phyloP scores from a whole-genome alignment of 2,797 vertebrate genomes.

The Eulemur coronatus region DNA sequence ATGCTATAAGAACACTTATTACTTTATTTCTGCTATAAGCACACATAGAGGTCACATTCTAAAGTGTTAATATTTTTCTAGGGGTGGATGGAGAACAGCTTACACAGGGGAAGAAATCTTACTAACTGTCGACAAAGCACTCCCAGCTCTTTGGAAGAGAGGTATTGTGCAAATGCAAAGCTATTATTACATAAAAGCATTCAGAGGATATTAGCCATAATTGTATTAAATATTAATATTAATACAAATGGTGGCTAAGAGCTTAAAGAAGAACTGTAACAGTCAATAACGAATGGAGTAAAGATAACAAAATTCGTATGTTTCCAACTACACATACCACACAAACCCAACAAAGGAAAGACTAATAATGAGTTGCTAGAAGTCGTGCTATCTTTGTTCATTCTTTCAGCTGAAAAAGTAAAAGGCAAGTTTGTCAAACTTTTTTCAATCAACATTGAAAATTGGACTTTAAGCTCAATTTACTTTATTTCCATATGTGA shows the following conservation, averaged over 20 bases:
- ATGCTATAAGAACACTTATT: neutral
- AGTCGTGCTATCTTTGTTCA: neutral
- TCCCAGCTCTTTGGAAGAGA: neutral
- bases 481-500: neutral
- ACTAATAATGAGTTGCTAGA: slow-evolving; percentile 47
- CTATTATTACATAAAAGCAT: slow-evolving; percentile 63
- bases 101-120: neutral
- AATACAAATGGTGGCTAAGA: slow-evolving; percentile 61
- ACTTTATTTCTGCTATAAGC: slow-evolving; percentile 1
- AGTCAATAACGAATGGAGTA: slow-evolving; percentile 70
- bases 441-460: slow-evolving; percentile 45
- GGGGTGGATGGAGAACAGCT: slow-evolving; percentile 2
- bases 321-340: slow-evolving; percentile 48
- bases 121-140: slow-evolving; percentile 55
- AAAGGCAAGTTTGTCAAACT: neutral
- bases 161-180: slow-evolving; percentile 49
- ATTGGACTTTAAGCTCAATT: neutral
- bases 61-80: neutral
- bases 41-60: neutral
- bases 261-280: slow-evolving; percentile 67
- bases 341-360: slow-evolving; percentile 63
- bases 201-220: slow-evolving; percentile 55
- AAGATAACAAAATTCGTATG: slow-evolving; percentile 44
- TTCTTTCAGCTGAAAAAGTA: neutral
- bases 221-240: slow-evolving; percentile 74